Conservation (phyloP, 2,888 invertebrate species). For the Andricus quercusramuli region DNA sequence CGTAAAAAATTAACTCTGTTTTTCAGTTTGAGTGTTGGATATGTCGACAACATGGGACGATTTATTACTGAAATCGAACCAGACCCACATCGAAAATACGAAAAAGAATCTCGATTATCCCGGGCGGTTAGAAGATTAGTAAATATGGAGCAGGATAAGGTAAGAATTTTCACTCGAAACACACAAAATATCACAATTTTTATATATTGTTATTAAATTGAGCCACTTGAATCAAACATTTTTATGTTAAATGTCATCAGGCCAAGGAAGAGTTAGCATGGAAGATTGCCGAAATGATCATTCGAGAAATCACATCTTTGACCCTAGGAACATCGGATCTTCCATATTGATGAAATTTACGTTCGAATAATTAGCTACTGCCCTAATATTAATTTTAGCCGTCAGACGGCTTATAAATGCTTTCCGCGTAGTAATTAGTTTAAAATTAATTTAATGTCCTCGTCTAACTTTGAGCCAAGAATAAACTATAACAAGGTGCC, state of each 20-base stretch:
- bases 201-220: slow-evolving; percentile 15
- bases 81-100: slow-evolving; percentile 83
- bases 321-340: slow-evolving; percentile 82
- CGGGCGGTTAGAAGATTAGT: slow-evolving; percentile 89
- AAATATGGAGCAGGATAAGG: slow-evolving; percentile 90
- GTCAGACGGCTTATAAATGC: slow-evolving; percentile 1
- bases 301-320: slow-evolving; percentile 94
- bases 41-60: slow-evolving; percentile 92
- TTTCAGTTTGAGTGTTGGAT: slow-evolving; percentile 90
- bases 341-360: slow-evolving; percentile 66
- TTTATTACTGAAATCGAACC: slow-evolving; percentile 95
- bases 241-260: slow-evolving; percentile 63
- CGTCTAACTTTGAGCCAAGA: background rate
- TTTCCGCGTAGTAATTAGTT: background rate
- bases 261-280: slow-evolving; percentile 97
- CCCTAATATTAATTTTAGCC: slow-evolving; percentile 11
- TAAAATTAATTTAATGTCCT: background rate
- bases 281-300: slow-evolving; percentile 98
- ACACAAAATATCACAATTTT: slow-evolving; percentile 3
- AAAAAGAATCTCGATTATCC: slow-evolving; percentile 79
- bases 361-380: slow-evolving; percentile 15
- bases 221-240: slow-evolving; percentile 15
- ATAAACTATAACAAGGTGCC: slow-evolving; percentile 13
- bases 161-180: slow-evolving; percentile 61
- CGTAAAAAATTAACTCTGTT: slow-evolving; percentile 47